Evolutionary conservation across 2,888 invertebrate species (phyloP).

Genomic region (Lithophane ornitopus): DNA sequence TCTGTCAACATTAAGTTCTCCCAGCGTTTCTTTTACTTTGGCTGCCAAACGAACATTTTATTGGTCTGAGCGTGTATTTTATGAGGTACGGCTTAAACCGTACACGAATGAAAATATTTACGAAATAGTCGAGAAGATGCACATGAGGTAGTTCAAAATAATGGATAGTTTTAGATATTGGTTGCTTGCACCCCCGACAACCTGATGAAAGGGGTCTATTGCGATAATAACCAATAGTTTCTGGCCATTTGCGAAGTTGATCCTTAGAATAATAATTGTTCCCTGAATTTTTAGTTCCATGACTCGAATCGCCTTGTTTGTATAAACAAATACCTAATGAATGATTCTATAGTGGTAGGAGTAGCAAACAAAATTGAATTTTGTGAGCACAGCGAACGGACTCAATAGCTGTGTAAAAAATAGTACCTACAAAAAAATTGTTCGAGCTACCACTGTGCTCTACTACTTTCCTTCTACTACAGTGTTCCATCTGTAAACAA

Average conservation of each 20-base stretch:
- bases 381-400: too few species aligned
- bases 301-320: too few species aligned
- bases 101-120: conserved; percentile 24
- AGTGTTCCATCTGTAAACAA: background rate
- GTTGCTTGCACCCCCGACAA: background rate
- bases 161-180: background rate
- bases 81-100: conserved; percentile 49
- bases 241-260: background rate
- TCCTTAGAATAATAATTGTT: background rate
- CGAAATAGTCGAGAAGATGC: conserved; percentile 4
- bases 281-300: too few species aligned
- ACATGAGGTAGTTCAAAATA: conserved; percentile 1
- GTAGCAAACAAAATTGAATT: too few species aligned
- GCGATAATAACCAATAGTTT: background rate
- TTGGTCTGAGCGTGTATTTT: conserved; percentile 51
- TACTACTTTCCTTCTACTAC: background rate
- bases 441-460: background rate
- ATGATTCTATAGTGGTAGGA: too few species aligned
- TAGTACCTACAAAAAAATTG: background rate
- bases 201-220: background rate
- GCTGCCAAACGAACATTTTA: conserved; percentile 60
- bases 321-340: too few species aligned
- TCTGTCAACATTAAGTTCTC: conserved; percentile 66
- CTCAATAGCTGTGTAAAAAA: background rate
- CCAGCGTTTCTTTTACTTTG: conserved; percentile 61